Base-by-base conservation (phyloP, 2,797 vertebrate genomes). In the Platalea minor region DNA sequence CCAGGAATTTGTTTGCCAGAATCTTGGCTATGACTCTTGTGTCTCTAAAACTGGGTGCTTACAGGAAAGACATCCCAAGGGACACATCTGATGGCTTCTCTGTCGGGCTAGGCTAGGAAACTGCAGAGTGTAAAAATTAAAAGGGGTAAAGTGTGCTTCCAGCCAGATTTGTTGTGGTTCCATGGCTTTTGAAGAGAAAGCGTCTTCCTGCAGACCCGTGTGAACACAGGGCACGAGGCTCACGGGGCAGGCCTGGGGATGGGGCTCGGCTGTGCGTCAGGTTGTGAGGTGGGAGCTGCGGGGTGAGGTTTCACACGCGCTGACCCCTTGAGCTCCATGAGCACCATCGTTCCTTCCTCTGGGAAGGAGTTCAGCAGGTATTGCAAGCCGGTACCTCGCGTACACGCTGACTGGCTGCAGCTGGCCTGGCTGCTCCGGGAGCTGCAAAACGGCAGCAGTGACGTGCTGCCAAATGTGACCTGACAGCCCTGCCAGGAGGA, bases 301-400 rank as follows among this genome's bases (percentile, higher is more conserved):
- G 46, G 37, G 18, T 4, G 18, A 33, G 15, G 10, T 65, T 83
- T 33, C 26, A 20, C 1, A 0, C 23, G 33, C 0, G 3, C 33
- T 25, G 43, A 25, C n/a, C 63, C n/a, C n/a, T 89, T 2, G 5
- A 54, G 39, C 63, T 93, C 51, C 28, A 9, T 8, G 10, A 67
- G 13, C 41, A 20, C 50, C 65, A 14, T 57, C 1, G 1, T 65
- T 79, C 73, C 31, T 64, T 12, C 63, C 17, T 35, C 16, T 4
- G 8, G 60, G 53, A 31, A 81, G 65, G 65, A 81, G 48, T 64
- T 78, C 14, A 24, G 53, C 59, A 57, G 53, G 45, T 80, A 28
- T 26, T 51, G 29, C 26, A n/a, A 29, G 33, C 67, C 0, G 1
- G 31, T 63, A 29, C 0, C 1, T 65, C 2, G 3, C 1, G 2